Evolutionary conservation across 2,797 vertebrate species (phyloP), one percentile per base, ranked within the genome.

Genomic region (Pelochelys cantorii): DNA sequence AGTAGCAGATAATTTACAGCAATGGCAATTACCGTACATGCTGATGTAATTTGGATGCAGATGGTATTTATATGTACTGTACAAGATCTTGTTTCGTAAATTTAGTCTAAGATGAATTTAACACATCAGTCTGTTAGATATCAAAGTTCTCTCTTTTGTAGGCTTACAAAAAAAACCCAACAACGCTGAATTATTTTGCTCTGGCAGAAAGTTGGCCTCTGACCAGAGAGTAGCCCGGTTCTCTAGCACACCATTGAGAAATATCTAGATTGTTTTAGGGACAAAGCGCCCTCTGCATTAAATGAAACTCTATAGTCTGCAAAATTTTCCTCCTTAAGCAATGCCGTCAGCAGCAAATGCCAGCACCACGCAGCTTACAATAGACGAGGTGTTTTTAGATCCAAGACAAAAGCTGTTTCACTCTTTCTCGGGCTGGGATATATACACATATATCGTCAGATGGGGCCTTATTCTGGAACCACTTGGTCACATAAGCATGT

Each of bases 21-120:
- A 68, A 6, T 34, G 37, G 55, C 79, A 78, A 48, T 83, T 79
- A 34, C 37, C 75, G 48, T 71, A 62, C 48, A 55, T 27, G 2
- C 7, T 29, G 81, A 68, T 0, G 0, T 79, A 78, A 57, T 52
- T 78, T 53, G 57, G 80, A 55, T 54, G 20, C 56, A 84, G 56
- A 71, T 78, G 22, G 82, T 82, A 52, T 89, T 91, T 91, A 54
- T 42, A 77, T 25, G 5, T 54, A 15, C n/a, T 2, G 4, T 0
- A 1, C 86, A 62, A 88, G 80, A 84, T 77, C 94, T 87, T 79
- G 27, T 92, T 94, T 94, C 87, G 82, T 90, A 95, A 91, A 20
- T 18, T 83, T 57, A 15, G 83, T 53, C 85, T 81, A 62, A 85
- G 34, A 89, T 77, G 29, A 54, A 27, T 94, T 92, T 88, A 94